Percentiles rank a stretch among this genome's conserved stretches.
These are phyloP conservation scores for Burhinus oedicnemus DNA, from an alignment of 2,113 vertebrate species.

Conservation along the genomic window DNA sequence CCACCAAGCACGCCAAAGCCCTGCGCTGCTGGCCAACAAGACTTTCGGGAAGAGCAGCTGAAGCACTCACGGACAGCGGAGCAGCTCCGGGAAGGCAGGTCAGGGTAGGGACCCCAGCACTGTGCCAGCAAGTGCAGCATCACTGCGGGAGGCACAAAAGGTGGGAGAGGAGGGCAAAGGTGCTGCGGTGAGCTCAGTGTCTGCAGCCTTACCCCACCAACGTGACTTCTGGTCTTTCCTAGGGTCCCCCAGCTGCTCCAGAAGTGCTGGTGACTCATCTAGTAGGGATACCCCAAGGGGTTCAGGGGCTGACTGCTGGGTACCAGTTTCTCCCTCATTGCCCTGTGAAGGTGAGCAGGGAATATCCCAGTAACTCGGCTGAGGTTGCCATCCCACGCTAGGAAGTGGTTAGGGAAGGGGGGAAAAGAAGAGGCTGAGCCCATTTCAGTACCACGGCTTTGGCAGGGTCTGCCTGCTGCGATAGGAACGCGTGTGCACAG, in stretches of 20 bases:
- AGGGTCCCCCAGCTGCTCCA: neutral
- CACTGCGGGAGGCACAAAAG: no score
- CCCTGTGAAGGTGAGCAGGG: neutral
- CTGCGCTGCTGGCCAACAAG: neutral
- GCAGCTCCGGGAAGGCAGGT: neutral
- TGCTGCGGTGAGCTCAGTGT: neutral
- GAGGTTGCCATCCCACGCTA: neutral
- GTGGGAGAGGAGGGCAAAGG: no score
- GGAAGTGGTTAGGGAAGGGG: neutral
- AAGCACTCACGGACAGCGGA: fast-evolving
- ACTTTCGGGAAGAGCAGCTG: neutral
- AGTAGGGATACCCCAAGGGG: neutral
- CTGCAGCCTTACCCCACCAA: neutral
- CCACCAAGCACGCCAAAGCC: fast-evolving
- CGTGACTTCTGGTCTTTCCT: no score
- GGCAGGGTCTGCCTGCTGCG: neutral
- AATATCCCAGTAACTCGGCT: neutral
- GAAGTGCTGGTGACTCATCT: neutral
- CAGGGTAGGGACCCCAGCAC: neutral
- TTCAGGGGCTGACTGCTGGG: neutral
- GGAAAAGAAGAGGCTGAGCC: no score
- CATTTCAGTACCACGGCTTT: neutral
- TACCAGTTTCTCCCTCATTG: neutral
- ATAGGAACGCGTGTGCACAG: fast-evolving
- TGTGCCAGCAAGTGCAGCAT: neutral